These are phyloP conservation scores for Drosophila cardini DNA, from an alignment of 1,140 invertebrate genomes.

Conservation along the genomic window DNA sequence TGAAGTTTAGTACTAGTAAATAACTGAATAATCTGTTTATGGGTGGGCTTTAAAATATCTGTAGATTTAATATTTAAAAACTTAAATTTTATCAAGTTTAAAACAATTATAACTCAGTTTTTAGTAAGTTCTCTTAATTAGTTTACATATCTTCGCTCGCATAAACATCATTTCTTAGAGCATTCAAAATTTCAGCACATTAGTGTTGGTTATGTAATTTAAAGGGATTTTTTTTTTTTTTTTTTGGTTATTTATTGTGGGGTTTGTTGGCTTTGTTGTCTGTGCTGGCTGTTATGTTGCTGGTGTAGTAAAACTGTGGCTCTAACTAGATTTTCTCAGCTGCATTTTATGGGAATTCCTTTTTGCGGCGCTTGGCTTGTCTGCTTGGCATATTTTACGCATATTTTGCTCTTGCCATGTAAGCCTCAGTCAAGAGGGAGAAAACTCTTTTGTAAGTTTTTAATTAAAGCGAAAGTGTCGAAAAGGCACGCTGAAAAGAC, in stretches of 20 bases:
- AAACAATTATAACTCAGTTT: neutral
- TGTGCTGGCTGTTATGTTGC: conserved; percentile 15
- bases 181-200: conserved; percentile 12
- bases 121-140: neutral
- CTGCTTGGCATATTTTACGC: conserved; percentile 72
- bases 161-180: conserved; percentile 7
- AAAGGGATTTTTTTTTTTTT: neutral
- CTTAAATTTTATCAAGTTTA: too few relatives aligned
- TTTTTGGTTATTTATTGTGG: conserved; percentile 13
- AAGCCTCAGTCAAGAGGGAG: conserved; percentile 18
- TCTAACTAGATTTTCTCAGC: conserved; percentile 65
- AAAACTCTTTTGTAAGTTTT: conserved; percentile 70
- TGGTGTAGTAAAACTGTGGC: neutral
- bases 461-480: conserved; percentile 81
- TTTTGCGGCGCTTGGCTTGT: conserved; percentile 26
- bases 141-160: neutral
- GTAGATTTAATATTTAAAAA: too few relatives aligned
- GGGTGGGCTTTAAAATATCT: too few relatives aligned
- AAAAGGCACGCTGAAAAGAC: conserved; percentile 58
- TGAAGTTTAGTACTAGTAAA: too few relatives aligned
- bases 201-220: conserved; percentile 4
- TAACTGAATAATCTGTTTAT: too few relatives aligned
- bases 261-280: neutral
- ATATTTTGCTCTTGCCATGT: conserved; percentile 46
- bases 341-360: conserved; percentile 64